A percentile compares a stretch with the other conserved stretches of the same genome.
phyloP scores from a whole-genome alignment of 2,797 vertebrate genomes.

The Anas bahamensis region DNA sequence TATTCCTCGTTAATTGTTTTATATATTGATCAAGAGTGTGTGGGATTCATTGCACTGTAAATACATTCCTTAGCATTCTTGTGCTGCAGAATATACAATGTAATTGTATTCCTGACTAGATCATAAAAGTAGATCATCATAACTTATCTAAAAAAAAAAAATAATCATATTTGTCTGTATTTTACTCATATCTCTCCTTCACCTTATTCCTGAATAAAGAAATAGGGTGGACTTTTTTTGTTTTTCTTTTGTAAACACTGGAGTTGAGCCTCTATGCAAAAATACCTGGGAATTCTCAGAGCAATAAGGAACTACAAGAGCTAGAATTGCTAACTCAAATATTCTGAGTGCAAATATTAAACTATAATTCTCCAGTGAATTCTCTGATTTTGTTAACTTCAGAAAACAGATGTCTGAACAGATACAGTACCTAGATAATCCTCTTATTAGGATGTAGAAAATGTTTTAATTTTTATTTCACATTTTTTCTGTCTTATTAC shows the following conservation, averaged over 20 bases:
- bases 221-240: too few relatives aligned
- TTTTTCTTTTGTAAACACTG: background rate
- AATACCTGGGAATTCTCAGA: background rate
- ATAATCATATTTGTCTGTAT: background rate
- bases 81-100: background rate
- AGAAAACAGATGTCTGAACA: background rate
- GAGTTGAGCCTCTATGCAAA: background rate
- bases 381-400: background rate
- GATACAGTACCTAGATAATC: background rate
- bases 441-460: background rate
- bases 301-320: background rate
- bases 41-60: background rate
- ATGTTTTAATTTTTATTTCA: background rate
- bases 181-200: background rate
- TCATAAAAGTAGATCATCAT: background rate
- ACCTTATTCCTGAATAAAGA: background rate
- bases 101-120: background rate
- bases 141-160: background rate
- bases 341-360: constrained; percentile 25
- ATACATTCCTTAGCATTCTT: background rate
- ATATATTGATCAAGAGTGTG: background rate
- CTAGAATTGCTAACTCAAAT: constrained; percentile 12
- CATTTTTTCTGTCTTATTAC: background rate
- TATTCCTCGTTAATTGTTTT: background rate
- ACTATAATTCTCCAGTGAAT: background rate